A percentile compares a stretch with the other conserved stretches of the same genome.
phyloP scores from a whole-genome alignment of 2,113 vertebrate species.

The Bos indicus region DNA sequence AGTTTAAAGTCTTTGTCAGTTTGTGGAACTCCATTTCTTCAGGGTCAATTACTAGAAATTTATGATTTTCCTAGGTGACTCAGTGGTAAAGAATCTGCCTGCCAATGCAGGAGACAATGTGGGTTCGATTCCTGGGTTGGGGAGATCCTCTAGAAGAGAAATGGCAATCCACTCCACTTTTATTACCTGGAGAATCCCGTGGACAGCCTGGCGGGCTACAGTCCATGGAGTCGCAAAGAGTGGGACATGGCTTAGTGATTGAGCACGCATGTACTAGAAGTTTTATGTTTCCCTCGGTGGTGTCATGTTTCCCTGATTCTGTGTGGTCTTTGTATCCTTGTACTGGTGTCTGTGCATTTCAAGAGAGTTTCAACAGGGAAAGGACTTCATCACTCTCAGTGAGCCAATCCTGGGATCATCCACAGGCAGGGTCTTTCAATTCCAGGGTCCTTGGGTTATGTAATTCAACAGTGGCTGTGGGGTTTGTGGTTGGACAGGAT shows the following conservation, averaged over 20 bases:
- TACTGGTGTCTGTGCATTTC: neutral
- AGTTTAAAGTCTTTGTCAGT: neutral
- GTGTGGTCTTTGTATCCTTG: neutral
- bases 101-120: neutral
- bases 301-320: neutral
- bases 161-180: neutral
- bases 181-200: neutral
- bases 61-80: neutral
- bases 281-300: neutral
- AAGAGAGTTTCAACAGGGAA: neutral
- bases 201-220: neutral
- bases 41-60: neutral
- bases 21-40: neutral
- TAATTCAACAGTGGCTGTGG: neutral
- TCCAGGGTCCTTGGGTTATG: neutral
- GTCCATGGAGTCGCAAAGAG: neutral
- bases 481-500: neutral
- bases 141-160: neutral
- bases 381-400: neutral
- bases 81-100: neutral
- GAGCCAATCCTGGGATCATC: neutral
- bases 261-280: neutral
- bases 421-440: neutral
- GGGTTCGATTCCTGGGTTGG: neutral
- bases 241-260: neutral